These are phyloP conservation scores for Bergia puertoricense DNA, from an alignment of 92 coral and sea anemone genomes.

Conservation along the genomic window DNA sequence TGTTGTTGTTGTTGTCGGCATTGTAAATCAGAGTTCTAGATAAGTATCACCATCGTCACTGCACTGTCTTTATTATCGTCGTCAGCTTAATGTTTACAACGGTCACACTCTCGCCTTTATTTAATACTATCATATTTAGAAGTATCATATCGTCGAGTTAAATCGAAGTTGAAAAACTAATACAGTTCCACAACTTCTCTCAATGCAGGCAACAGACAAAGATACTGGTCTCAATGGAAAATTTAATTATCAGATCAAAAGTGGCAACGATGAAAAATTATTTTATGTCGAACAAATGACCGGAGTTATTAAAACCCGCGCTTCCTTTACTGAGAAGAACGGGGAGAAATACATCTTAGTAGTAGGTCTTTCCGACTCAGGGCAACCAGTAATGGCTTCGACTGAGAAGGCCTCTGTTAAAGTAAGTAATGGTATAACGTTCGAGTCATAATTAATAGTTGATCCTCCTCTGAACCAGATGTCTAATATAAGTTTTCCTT, in stretches of 20 bases:
- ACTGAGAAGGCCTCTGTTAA: slow-evolving; percentile 6
- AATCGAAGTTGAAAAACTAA: neutral
- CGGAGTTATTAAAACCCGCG: slow-evolving; percentile 55
- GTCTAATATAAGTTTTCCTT: no score
- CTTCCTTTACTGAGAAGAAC: slow-evolving; percentile 50
- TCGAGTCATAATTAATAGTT: neutral
- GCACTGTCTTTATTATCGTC: no score
- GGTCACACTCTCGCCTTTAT: neutral
- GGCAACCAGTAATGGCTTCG: slow-evolving; percentile 12
- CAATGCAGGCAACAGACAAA: slow-evolving; percentile 26
- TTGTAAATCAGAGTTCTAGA: neutral
- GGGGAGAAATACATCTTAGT: slow-evolving; percentile 46
- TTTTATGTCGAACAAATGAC: slow-evolving; percentile 61
- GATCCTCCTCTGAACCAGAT: neutral
- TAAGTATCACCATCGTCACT: neutral
- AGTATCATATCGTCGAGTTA: neutral
- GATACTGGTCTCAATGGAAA: slow-evolving; percentile 21
- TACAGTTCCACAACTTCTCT: neutral
- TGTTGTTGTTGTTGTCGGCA: neutral
- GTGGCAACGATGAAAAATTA: slow-evolving; percentile 25
- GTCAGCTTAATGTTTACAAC: no score
- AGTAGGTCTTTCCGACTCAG: slow-evolving; percentile 57
- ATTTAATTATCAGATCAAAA: slow-evolving; percentile 8
- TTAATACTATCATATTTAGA: neutral
- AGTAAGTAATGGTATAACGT: neutral